These are phyloP conservation scores for Cyclargus thomasi DNA, from an alignment of 1,140 invertebrate genomes.

Conservation along the genomic window DNA sequence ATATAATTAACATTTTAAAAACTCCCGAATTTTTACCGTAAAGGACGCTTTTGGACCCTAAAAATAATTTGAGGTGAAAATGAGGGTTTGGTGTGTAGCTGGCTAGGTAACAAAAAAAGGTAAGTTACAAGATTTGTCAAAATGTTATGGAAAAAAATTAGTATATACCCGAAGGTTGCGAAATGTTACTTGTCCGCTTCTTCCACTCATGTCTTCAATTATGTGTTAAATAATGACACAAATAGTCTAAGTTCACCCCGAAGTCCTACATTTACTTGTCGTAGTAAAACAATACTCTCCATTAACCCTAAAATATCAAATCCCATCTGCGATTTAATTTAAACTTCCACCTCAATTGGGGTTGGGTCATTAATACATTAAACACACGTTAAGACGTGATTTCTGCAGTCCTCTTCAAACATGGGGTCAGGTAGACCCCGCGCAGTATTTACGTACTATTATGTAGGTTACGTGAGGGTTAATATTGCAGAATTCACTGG, in stretches of 20 bases:
- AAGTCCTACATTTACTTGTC: neutral
- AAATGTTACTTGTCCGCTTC: no score
- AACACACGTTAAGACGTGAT: slow-evolving; percentile 49
- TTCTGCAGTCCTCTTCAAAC: slow-evolving; percentile 43
- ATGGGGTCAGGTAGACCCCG: slow-evolving; percentile 31
- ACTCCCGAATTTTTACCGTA: no score
- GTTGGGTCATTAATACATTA: slow-evolving; percentile 50
- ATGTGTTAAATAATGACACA: no score
- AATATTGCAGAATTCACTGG: neutral
- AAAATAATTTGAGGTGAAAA: no score
- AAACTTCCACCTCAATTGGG: neutral
- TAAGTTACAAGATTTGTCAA: no score
- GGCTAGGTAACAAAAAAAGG: no score
- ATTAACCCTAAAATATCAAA: slow-evolving; percentile 3
- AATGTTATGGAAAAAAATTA: no score
- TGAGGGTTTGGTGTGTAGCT: no score
- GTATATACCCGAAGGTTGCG: no score
- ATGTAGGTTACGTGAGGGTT: neutral
- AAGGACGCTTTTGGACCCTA: no score
- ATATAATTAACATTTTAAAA: no score
- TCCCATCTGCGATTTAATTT: neutral
- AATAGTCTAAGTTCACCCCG: neutral
- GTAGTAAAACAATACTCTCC: neutral
- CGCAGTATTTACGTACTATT: neutral
- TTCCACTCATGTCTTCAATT: no score